Base-by-base conservation (phyloP, 2,888 invertebrate genomes). In the Ecdyonurus torrentis region DNA sequence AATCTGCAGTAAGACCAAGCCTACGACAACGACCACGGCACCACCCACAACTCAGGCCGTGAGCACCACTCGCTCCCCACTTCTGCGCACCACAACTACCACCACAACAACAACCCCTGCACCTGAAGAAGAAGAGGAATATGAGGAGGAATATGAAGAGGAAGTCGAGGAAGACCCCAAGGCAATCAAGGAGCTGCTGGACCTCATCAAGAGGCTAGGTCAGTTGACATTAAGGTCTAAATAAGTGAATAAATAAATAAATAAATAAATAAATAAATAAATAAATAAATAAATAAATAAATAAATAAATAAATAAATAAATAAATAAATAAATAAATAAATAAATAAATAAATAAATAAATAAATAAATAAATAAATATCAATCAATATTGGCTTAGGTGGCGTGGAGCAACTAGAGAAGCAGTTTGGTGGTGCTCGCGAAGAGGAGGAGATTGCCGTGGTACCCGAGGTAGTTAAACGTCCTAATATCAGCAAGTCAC, bases 391-490 rank as follows among this genome's bases (percentile, higher is more conserved):
- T n/a, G n/a, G n/a, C n/a, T n/a, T 68, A 86, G 87, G 88, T 67
- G 91, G 92, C 19, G 83, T 92, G 1, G 91, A 91, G 71, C 87
- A 91, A 70, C 73, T 92, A 19, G 91, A 91, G 73, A 91, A 87
- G 70, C 89, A 90, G 65, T 74, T 91, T 19, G 80, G 78, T 7
- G 79, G 79, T 60, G 65, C 64, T 22, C 65, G 69, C 25, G 15
- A 25, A 19, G 58, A 52, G 10, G 52, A 65, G 10, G 68, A 65
- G 24, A 64, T 62, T 23, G 66, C 63, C 7, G 82, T 82, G 0
- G 85, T 87, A 0, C 81, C 85, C 10, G 77, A 84, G 0, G n/a
- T n/a, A n/a, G n/a, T n/a, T n/a, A n/a, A n/a, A n/a, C n/a, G 25
- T 5, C 52, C 20, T 23, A 76, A 83, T 0, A 85, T 89, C 68